Evolutionary conservation across 2,888 invertebrate genomes (phyloP), one percentile per base, ranked within the genome.

Genomic region (Abrostola triplasia): DNA sequence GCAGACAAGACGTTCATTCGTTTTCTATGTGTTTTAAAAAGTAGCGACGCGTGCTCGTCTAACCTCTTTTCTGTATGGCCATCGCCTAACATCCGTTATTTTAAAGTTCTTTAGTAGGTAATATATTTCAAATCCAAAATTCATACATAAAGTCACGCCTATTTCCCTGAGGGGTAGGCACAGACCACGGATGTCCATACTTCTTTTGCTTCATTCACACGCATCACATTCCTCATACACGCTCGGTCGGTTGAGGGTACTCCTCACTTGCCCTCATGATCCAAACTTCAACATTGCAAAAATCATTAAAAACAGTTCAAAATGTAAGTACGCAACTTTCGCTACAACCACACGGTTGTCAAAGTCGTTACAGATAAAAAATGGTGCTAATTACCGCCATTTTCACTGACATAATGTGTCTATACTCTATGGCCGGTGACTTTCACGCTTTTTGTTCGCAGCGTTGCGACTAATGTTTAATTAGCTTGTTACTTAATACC

Each of bases 391-490:
- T 72, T 71, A 49, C 67, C 67, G 59, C 76, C 72, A 76, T 72
- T 76, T 66, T 48, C 6, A 12, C 59, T 55, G 50, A 59, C 72
- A 65, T 42, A 70, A 55, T 37, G 35, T 54, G 54, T 36, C 49
- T 64, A 48, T 40, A 36, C 24, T 75, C 42, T 75, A 58, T 60
- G 57, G 56, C 9, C 42, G 35, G 54, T 54, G 10, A 53, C 79
- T 79, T 83, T 77, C 78, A 77, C 80, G 78, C 64, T 65, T 64
- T 58, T 70, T 47, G 59, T 84, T 82, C n/a, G 0, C 11, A 65
- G 56, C 56, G 65, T 70, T 58, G 52, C 77, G 61, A 67, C 59
- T 58, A 80, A 77, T 59, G 24, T 55, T 67, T 65, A 59, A 60
- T 67, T 71, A 41, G 42, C 51, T 9, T 36, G 64, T 65, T 76